Evolutionary conservation across 2,113 vertebrate species (phyloP).

Genomic region (Dicaeum eximium): DNA sequence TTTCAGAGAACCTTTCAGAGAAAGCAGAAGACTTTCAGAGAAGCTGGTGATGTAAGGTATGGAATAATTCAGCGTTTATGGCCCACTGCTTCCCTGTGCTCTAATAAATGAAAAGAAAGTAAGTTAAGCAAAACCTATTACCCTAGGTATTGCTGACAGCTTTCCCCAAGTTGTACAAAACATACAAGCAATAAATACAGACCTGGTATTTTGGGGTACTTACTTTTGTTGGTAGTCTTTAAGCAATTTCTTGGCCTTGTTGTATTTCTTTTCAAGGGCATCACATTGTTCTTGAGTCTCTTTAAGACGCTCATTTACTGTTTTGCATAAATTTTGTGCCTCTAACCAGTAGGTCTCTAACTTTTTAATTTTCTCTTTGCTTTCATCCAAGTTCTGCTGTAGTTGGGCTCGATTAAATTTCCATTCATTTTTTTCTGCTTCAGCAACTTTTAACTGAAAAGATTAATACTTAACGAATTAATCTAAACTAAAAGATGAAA

Average conservation of each 20-base stretch:
- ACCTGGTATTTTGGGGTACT: conserved; percentile 28
- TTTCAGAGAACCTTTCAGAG: not conserved
- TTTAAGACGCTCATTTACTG: conserved; percentile 82
- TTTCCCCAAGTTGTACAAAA: not conserved
- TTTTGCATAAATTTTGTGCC: conserved; percentile 87
- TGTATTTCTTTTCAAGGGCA: conserved; percentile 89
- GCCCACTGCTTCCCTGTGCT: not conserved
- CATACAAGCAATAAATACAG: not conserved
- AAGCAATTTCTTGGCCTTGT: conserved; percentile 89
- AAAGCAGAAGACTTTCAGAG: too few relatives aligned
- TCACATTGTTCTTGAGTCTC: conserved; percentile 87
- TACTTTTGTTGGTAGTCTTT: conserved; percentile 93
- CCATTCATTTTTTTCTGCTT: conserved; percentile 78
- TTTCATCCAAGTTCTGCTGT: conserved; percentile 81
- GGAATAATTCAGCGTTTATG: not conserved
- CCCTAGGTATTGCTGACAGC: not conserved
- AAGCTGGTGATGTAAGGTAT: not conserved
- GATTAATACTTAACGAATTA: conserved; percentile 1
- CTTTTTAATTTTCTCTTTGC: conserved; percentile 83
- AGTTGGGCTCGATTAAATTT: conserved; percentile 77
- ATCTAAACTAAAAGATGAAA: not conserved
- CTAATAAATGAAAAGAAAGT: not conserved
- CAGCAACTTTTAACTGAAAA: conserved; percentile 76
- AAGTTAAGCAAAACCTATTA: not conserved
- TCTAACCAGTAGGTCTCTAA: conserved; percentile 90